These are phyloP conservation scores for Mallotus villosus DNA, from an alignment of 2,797 vertebrate species.

Conservation along the genomic window DNA sequence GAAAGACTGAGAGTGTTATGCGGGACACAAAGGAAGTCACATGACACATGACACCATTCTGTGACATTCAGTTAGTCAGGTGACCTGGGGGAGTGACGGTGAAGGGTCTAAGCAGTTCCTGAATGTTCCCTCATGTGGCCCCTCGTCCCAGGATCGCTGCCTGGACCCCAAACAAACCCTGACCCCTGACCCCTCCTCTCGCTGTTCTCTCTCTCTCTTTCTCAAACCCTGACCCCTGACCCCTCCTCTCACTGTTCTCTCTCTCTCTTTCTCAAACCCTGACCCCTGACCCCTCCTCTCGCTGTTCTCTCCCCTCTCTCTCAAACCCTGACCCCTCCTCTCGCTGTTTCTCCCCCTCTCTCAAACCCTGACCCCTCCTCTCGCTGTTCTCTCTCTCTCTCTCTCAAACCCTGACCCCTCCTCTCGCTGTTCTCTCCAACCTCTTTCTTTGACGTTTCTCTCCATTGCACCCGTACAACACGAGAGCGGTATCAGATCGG, in stretches of 20 bases:
- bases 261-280: neutral
- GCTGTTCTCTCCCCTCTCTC: neutral
- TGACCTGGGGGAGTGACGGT: slow-evolving; percentile 3
- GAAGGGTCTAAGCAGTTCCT: neutral
- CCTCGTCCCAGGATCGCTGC: neutral
- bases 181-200: neutral
- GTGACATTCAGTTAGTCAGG: slow-evolving; percentile 29
- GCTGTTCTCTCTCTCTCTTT: neutral
- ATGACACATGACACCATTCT: slow-evolving; percentile 46
- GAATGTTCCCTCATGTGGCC: neutral
- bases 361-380: neutral
- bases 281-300: neutral
- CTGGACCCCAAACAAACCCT: neutral
- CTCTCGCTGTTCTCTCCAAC: neutral
- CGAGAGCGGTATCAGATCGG: too few species aligned
- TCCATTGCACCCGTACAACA: too few species aligned
- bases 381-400: neutral
- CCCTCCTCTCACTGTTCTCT: neutral
- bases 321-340: neutral
- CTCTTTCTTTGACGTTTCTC: neutral
- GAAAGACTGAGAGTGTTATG: slow-evolving; percentile 51
- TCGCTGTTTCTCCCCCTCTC: neutral
- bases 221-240: too few species aligned
- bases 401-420: too few species aligned
- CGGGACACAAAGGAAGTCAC: slow-evolving; percentile 54